phyloP scores from a whole-genome alignment of 2,888 invertebrate species.

The Pollenia griseotomentosa region DNA sequence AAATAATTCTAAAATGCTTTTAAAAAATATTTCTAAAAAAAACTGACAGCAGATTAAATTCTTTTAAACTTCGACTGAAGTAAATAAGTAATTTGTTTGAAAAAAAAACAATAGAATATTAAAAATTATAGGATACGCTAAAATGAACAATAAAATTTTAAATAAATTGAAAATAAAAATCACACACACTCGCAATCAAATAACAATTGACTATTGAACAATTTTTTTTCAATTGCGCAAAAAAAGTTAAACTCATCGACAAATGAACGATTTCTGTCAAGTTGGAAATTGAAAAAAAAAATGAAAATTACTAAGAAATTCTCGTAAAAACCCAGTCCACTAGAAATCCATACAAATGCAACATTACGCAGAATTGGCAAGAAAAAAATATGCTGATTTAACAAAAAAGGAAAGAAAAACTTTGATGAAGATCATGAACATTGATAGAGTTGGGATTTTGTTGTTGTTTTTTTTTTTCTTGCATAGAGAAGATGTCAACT shows the following conservation, averaged over 20 bases:
- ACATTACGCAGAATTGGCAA: conserved; percentile 58
- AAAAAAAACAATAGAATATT: conserved; percentile 20
- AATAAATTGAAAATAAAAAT: conserved; percentile 26
- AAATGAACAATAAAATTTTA: conserved; percentile 24
- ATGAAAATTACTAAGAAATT: conserved; percentile 24
- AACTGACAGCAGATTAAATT: background rate
- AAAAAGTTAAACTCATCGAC: conserved; percentile 21
- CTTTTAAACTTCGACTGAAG: too few species aligned
- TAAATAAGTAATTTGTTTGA: conserved; percentile 31
- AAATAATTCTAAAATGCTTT: too few species aligned
- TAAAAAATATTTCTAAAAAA: too few species aligned
- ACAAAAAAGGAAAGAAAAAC: conserved; percentile 33
- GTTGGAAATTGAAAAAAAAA: conserved; percentile 27
- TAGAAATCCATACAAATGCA: conserved; percentile 30
- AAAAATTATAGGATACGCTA: conserved; percentile 19
- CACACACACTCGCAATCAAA: conserved; percentile 20
- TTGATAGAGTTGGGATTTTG: conserved; percentile 14
- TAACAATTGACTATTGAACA: conserved; percentile 29
- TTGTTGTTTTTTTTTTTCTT: conserved; percentile 28
- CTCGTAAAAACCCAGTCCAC: background rate
- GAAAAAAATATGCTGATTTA: conserved; percentile 21
- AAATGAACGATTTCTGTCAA: conserved; percentile 70
- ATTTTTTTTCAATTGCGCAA: conserved; percentile 13
- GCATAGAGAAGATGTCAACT: conserved; percentile 64
- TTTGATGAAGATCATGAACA: conserved; percentile 47